phyloP scores from a whole-genome alignment of 2,113 vertebrate species.

The Sylvietta virens region DNA sequence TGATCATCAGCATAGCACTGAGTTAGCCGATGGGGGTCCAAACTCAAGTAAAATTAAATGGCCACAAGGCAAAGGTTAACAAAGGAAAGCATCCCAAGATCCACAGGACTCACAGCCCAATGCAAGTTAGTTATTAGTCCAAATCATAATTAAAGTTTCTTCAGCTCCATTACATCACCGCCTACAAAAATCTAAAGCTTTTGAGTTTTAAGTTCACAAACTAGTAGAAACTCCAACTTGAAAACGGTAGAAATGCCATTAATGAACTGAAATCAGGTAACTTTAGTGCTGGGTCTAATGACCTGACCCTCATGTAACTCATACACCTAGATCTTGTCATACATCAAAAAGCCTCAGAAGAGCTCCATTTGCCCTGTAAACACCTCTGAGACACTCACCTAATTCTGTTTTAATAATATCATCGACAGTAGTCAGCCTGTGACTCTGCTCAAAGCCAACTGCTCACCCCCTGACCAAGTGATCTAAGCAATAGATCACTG shows the following conservation, averaged over 20 bases:
- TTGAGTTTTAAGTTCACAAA: neutral
- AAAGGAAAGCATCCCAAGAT: neutral
- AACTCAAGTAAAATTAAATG: neutral
- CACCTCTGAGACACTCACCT: neutral
- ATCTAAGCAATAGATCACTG: neutral
- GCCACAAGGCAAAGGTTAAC: neutral
- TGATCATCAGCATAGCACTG: neutral
- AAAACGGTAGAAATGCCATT: neutral
- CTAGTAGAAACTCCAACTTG: neutral
- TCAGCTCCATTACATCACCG: neutral
- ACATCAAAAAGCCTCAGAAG: neutral
- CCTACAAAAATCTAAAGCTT: neutral
- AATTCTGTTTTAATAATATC: neutral
- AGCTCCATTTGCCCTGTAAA: neutral
- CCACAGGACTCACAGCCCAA: neutral
- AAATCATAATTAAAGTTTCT: neutral
- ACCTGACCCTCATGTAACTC: neutral
- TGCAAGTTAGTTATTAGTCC: neutral
- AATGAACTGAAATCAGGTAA: neutral
- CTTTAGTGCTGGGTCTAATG: neutral
- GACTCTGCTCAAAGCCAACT: neutral
- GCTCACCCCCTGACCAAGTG: neutral
- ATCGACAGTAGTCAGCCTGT: neutral
- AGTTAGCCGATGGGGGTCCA: neutral
- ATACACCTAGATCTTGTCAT: neutral